Percentiles rank a stretch among this genome's conserved stretches.
Evolutionary conservation across 2,888 invertebrate species (phyloP).

Genomic region (Sphaerophoria taeniata): DNA sequence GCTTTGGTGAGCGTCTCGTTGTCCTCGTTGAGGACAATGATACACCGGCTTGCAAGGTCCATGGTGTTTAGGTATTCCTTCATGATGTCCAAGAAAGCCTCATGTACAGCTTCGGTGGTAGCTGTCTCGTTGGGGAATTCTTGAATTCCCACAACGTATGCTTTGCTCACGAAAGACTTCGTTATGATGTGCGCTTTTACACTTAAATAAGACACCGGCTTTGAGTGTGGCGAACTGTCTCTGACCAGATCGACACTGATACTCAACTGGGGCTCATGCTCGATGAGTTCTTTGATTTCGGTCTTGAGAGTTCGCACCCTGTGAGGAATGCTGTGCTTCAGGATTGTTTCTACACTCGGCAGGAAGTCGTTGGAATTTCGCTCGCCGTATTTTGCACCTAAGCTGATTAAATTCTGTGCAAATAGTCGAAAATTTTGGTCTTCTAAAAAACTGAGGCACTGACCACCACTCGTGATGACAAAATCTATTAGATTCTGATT

Average conservation of each 20-base stretch:
- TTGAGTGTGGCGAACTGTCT: slow-evolving; percentile 26
- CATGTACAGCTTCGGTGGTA: slow-evolving; percentile 12
- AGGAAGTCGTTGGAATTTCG: slow-evolving; percentile 47
- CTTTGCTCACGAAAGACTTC: slow-evolving; percentile 25
- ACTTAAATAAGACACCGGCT: slow-evolving; percentile 39
- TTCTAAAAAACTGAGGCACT: slow-evolving; percentile 45
- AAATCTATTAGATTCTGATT: slow-evolving; percentile 46
- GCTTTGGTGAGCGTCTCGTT: slow-evolving; percentile 38
- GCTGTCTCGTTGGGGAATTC: slow-evolving; percentile 27
- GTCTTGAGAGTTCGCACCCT: slow-evolving; percentile 40
- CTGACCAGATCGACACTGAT: slow-evolving; percentile 53
- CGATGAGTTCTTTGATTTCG: slow-evolving; percentile 45
- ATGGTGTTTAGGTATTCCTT: slow-evolving; percentile 45
- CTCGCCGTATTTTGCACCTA: slow-evolving; percentile 52
- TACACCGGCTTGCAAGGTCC: slow-evolving; percentile 13
- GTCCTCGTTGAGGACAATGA: slow-evolving; percentile 55
- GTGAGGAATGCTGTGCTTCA: slow-evolving; percentile 54
- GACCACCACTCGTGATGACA: slow-evolving; percentile 41
- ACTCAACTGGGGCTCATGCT: slow-evolving; percentile 48
- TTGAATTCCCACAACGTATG: slow-evolving; percentile 40
- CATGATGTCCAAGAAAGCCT: slow-evolving; percentile 43
- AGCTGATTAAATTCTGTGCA: slow-evolving; percentile 43
- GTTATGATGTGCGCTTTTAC: slow-evolving; percentile 54
- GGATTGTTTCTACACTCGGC: slow-evolving; percentile 40
- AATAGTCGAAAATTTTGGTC: slow-evolving; percentile 43